phyloP scores from a whole-genome alignment of 2,113 vertebrate genomes.

The Rhinogobius similis region DNA sequence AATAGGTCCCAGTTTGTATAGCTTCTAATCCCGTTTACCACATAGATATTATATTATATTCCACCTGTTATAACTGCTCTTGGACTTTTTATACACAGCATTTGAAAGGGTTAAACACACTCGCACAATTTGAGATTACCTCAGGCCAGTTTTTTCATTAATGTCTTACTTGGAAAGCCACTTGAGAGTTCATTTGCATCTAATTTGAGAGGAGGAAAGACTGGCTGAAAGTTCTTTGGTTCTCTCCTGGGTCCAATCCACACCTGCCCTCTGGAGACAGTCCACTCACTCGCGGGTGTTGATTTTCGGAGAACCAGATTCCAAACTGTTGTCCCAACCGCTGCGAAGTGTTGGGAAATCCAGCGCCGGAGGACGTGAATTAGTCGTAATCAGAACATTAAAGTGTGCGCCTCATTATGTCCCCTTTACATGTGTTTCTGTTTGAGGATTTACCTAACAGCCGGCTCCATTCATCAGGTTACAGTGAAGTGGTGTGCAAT shows the following conservation, averaged over 20 bases:
- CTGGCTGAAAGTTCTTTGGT: conserved; percentile 35
- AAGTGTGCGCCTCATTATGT: neutral
- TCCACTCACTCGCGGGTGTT: conserved; percentile 38
- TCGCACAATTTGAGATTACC: conserved; percentile 57
- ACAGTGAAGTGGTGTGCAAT: neutral
- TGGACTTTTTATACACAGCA: conserved; percentile 24
- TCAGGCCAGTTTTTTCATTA: conserved; percentile 64
- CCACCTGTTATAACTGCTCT: conserved; percentile 50
- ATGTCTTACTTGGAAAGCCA: conserved; percentile 70
- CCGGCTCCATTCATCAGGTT: neutral
- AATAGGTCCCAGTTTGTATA: conserved; percentile 6
- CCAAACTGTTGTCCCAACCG: conserved; percentile 45
- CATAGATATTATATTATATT: neutral
- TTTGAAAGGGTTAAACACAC: conserved; percentile 69
- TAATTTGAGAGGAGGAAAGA: conserved; percentile 71
- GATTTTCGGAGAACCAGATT: conserved; percentile 44
- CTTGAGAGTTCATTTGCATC: conserved; percentile 78
- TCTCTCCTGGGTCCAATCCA: conserved; percentile 70
- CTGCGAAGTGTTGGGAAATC: conserved; percentile 32
- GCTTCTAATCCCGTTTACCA: conserved; percentile 3
- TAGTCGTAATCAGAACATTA: conserved; percentile 19
- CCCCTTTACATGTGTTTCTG: conserved; percentile 17
- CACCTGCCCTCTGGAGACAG: conserved; percentile 55
- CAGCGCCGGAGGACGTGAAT: conserved; percentile 19
- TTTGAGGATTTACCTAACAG: neutral